These are phyloP conservation scores for Petrocephalus schoutedeni DNA, from an alignment of 2,797 vertebrate species.

Conservation along the genomic window DNA sequence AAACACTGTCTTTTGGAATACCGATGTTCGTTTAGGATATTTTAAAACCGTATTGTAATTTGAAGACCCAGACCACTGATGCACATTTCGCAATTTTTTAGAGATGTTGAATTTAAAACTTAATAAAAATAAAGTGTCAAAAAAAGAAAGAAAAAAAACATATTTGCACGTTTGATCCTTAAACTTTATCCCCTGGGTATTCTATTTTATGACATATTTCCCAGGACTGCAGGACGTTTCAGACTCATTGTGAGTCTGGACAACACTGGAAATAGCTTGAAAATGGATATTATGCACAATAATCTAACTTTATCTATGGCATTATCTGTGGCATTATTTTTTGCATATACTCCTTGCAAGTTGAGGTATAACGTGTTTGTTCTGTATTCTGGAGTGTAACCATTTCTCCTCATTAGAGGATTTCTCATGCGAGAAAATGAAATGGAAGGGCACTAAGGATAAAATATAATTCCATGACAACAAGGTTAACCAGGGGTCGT, in stretches of 20 bases:
- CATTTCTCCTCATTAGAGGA: too few relatives aligned
- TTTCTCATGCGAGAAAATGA: background rate
- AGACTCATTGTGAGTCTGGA: background rate
- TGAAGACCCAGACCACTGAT: background rate
- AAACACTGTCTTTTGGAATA: background rate
- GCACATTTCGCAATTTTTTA: background rate
- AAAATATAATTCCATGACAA: background rate
- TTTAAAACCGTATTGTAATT: background rate
- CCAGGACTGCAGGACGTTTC: background rate
- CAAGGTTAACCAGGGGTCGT: background rate
- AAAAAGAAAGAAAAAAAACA: background rate
- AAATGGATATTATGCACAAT: background rate
- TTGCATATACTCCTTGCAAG: background rate
- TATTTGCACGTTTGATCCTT: background rate
- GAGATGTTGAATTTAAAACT: background rate
- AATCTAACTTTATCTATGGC: background rate
- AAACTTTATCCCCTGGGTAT: background rate
- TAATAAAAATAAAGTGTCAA: background rate
- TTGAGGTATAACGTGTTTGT: too few relatives aligned
- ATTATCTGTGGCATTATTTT: background rate
- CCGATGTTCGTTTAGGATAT: background rate
- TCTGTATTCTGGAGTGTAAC: too few relatives aligned
- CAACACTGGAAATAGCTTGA: background rate
- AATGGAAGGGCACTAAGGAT: background rate
- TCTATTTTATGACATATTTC: background rate